phyloP scores from a whole-genome alignment of 2,113 vertebrate genomes.

The Hylia prasina region DNA sequence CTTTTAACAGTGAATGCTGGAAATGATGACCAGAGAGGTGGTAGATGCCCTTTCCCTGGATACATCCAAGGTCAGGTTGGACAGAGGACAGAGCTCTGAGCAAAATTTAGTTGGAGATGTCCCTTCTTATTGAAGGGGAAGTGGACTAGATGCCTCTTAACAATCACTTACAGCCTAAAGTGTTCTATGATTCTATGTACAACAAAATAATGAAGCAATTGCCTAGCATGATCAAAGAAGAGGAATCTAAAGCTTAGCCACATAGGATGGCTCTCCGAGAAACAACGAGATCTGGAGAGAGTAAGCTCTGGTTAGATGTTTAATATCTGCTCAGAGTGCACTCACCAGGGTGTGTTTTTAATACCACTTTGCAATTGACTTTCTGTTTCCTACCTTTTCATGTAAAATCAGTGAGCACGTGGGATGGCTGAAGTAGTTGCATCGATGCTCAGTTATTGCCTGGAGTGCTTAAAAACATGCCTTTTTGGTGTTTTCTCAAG shows the following conservation, averaged over 20 bases:
- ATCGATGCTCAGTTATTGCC: background rate
- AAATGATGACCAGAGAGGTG: background rate
- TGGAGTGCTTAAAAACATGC: background rate
- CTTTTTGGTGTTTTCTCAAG: background rate
- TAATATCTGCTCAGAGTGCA: background rate
- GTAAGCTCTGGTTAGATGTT: background rate
- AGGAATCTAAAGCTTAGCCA: background rate
- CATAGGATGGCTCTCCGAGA: background rate
- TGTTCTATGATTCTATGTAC: background rate
- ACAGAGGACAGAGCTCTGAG: background rate
- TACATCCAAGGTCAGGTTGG: background rate
- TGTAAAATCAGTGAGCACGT: background rate
- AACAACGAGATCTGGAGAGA: background rate
- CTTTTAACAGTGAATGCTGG: background rate
- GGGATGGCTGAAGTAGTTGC: background rate
- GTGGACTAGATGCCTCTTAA: background rate
- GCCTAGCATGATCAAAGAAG: background rate
- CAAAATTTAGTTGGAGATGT: background rate
- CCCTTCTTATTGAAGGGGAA: background rate
- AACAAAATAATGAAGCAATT: background rate
- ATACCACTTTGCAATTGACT: background rate
- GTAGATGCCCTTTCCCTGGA: background rate
- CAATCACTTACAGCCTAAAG: background rate
- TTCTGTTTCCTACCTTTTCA: background rate
- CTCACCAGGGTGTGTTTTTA: background rate